Percentiles rank a stretch among this genome's conserved stretches.
Evolutionary conservation across 2,113 vertebrate species (phyloP).

Genomic region (Boleophthalmus pectinirostris): DNA sequence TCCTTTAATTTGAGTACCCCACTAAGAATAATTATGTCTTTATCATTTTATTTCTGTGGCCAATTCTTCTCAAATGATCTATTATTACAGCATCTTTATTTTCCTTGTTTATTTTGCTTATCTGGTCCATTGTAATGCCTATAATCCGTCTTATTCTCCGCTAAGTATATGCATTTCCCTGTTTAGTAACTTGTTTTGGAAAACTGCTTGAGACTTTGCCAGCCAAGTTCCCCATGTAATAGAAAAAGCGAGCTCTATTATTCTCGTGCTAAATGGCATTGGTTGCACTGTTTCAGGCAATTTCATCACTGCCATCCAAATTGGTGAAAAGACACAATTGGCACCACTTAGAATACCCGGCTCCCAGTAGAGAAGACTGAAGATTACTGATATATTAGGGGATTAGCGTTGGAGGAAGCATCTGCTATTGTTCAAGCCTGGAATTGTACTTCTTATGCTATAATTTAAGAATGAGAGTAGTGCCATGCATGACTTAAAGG

Average conservation of each 20-base stretch:
- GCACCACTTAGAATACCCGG: conserved; percentile 18
- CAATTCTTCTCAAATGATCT: too few species aligned
- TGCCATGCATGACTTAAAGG: not conserved
- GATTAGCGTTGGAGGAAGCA: conserved; percentile 14
- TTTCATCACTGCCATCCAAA: conserved; percentile 42
- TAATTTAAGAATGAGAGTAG: conserved; percentile 3
- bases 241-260: conserved; percentile 20
- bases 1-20: too few species aligned
- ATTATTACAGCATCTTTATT: too few species aligned
- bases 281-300: conserved; percentile 38
- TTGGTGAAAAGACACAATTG: conserved; percentile 25
- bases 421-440: conserved; percentile 13
- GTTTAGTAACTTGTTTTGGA: conserved; percentile 33
- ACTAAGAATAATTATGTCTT: too few species aligned
- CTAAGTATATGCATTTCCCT: conserved; percentile 8
- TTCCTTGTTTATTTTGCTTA: too few species aligned
- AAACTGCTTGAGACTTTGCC: conserved; percentile 29
- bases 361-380: conserved; percentile 17
- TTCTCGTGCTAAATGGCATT: conserved; percentile 20
- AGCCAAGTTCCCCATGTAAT: conserved; percentile 33
- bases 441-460: conserved; percentile 2
- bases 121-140: conserved; percentile 15
- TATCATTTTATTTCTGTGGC: too few species aligned
- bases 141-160: not conserved
- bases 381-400: conserved; percentile 28